Evolutionary conservation across 2,797 vertebrate species (phyloP).

Genomic region (Tenualosa thibaudeaui): DNA sequence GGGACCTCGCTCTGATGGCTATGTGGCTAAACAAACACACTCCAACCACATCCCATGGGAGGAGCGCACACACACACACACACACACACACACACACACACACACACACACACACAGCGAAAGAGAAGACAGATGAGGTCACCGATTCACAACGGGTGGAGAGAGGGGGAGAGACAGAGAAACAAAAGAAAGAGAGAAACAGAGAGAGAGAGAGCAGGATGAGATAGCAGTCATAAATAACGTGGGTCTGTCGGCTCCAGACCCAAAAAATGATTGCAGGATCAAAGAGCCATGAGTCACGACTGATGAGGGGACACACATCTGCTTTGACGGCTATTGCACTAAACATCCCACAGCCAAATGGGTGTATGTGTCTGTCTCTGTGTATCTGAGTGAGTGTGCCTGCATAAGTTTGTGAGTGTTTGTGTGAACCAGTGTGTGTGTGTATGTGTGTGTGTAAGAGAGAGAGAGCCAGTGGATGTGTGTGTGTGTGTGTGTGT

Average conservation of each 20-base stretch:
- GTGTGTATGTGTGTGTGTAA: background rate
- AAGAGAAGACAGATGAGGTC: background rate
- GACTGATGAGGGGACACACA: conserved; percentile 1
- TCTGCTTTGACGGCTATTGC: background rate
- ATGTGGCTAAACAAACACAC: conserved; percentile 17
- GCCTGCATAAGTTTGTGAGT: background rate
- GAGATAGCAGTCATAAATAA: background rate
- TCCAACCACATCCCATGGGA: background rate
- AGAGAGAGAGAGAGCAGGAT: background rate
- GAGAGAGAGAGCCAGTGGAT: background rate
- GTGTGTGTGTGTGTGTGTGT: background rate
- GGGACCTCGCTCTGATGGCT: background rate
- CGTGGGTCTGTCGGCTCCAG: background rate
- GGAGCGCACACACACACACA: background rate
- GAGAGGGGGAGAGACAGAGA: background rate
- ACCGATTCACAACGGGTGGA: background rate
- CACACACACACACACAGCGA: background rate
- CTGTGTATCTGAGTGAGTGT: background rate
- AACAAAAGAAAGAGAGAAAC: background rate
- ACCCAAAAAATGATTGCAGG: background rate
- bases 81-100: background rate
- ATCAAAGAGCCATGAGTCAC: conserved; percentile 14
- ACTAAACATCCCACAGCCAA: conserved; percentile 7
- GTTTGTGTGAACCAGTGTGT: background rate
- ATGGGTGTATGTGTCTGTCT: background rate